Evolutionary conservation across 2,113 vertebrate species (phyloP).

Genomic region (Oryzias melastigma): DNA sequence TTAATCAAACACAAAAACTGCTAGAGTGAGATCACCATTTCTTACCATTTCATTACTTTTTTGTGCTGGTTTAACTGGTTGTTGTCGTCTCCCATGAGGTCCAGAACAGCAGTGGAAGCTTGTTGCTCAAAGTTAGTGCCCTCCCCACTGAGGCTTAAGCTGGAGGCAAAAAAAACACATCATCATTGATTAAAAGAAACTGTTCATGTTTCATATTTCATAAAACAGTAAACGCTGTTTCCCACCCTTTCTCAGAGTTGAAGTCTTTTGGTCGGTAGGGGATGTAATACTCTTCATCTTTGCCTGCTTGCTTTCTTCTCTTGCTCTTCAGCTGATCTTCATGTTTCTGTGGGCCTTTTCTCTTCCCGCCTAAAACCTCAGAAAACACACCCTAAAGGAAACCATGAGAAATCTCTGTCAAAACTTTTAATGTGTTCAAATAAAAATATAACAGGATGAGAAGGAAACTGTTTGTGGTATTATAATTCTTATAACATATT

Average conservation of each 20-base stretch:
- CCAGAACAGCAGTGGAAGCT: slow-evolving; percentile 84
- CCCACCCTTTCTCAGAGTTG: slow-evolving; percentile 89
- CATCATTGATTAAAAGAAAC: background rate
- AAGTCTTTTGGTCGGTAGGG: slow-evolving; percentile 94
- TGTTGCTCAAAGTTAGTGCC: slow-evolving; percentile 87
- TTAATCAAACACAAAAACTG: background rate
- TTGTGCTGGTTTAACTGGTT: slow-evolving; percentile 79
- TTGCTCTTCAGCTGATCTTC: slow-evolving; percentile 61
- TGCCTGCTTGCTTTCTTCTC: slow-evolving; percentile 48
- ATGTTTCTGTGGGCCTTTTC: slow-evolving; percentile 44
- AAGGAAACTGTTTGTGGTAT: no score
- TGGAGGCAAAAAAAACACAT: slow-evolving; percentile 37
- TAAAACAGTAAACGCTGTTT: background rate
- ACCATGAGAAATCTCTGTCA: background rate
- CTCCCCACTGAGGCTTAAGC: slow-evolving; percentile 79
- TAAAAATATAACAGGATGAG: no score
- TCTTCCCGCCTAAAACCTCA: slow-evolving; percentile 78
- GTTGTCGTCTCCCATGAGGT: slow-evolving; percentile 87
- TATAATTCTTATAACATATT: no score
- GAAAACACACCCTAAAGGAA: slow-evolving; percentile 83
- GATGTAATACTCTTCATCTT: slow-evolving; percentile 85
- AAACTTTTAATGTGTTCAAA: no score
- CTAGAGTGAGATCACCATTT: background rate
- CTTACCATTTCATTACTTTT: slow-evolving; percentile 84
- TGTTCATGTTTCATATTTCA: no score